Evolutionary conservation across 2,888 invertebrate genomes (phyloP), one percentile per base, ranked within the genome.

Genomic region (Cryptosula pallasiana): DNA sequence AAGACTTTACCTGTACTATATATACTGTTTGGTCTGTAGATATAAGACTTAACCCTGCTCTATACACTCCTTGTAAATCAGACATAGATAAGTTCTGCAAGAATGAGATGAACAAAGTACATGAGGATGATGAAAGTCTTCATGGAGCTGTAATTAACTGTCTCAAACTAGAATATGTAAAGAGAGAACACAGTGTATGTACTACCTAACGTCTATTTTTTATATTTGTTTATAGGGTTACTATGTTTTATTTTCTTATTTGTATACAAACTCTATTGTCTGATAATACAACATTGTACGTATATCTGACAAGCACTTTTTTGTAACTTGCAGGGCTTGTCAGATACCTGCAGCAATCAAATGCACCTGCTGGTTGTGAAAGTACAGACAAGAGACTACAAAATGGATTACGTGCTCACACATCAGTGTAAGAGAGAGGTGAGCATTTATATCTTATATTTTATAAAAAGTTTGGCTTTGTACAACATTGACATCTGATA

Each of bases 121-220:
- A 78, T 23, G 55, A 73, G 1, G 69, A 73, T 27, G 71, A 76
- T 5, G 78, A 92, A 91, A 83, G 25, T 25, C 86, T 93, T 9
- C 92, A 94, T 85, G 95, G 94, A 35, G 90, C 91, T 87, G 90
- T 91, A 34, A 89, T 94, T 58, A 89, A 90, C 79, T 95, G 95
- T 81, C 87, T 95, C 57, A 94, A 93, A 84, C 82, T 77, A 73
- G 76, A 79, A 55, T 83, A 63, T 63, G 5, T 63, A 3, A 63
- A 63, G n/a, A 32, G 63, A 32, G 63, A 25, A 34, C 20, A 34
- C 3, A 63, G 25, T 3, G 63, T 45, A 45, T 45, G 45, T 45
- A 45, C 45, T 20, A 45, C 20, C n/a, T n/a, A n/a, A n/a, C n/a
- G n/a, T n/a, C n/a, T n/a, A n/a, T n/a, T n/a, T n/a, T n/a, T n/a